Conservation (phyloP, 1,140 invertebrate species). For the Plutomurus gul region DNA sequence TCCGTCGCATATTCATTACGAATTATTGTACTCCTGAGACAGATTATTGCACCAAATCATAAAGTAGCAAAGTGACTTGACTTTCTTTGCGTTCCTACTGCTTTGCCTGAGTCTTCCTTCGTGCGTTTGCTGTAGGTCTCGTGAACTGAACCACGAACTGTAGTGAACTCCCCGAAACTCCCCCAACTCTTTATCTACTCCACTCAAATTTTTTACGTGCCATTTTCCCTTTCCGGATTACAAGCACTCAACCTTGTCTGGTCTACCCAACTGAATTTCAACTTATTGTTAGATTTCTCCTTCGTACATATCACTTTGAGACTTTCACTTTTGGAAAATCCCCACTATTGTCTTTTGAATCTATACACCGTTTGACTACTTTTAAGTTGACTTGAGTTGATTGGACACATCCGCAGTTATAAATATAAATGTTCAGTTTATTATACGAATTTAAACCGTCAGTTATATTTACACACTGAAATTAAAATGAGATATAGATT, state of each 20-base stretch:
- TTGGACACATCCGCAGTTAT: too few species aligned
- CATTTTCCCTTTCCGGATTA: conserved; percentile 42
- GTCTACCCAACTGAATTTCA: neutral
- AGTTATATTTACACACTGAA: too few species aligned
- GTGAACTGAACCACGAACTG: conserved; percentile 28
- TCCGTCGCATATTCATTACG: conserved; percentile 61
- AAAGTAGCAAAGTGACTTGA: conserved; percentile 44
- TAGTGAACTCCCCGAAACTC: conserved; percentile 29
- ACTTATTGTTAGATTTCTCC: neutral
- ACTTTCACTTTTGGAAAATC: neutral
- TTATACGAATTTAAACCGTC: too few species aligned
- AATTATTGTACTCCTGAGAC: conserved; percentile 56
- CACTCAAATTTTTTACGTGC: conserved; percentile 43
- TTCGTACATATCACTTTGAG: neutral
- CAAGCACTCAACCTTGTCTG: conserved; percentile 36
- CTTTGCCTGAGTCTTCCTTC: neutral
- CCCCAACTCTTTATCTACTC: conserved; percentile 51
- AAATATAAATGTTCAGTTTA: too few species aligned
- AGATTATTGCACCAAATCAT: conserved; percentile 55
- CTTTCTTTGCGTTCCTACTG: neutral
- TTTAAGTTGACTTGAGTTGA: too few species aligned
- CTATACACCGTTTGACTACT: too few species aligned
- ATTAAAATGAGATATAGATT: too few species aligned
- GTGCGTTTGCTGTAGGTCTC: neutral
- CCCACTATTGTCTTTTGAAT: too few species aligned